These are phyloP conservation scores for Scolanthus callimorphus DNA, from an alignment of 92 coral and sea anemone species.

Conservation along the genomic window DNA sequence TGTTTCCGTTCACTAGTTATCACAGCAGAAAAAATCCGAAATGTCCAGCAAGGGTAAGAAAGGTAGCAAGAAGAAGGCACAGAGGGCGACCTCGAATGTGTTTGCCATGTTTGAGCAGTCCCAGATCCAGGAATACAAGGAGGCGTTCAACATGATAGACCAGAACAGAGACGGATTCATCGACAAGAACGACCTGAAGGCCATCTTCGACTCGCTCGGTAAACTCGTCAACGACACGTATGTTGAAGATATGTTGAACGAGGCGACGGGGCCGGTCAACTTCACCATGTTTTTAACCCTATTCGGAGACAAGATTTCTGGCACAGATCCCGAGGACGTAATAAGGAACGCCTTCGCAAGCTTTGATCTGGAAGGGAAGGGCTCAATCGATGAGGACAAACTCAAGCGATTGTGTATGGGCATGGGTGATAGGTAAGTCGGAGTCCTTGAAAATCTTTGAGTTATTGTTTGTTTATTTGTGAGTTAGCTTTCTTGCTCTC, in stretches of 20 bases:
- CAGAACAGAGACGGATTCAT: slow-evolving; percentile 97
- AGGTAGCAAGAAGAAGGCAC: slow-evolving; percentile 88
- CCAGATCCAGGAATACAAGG: slow-evolving; percentile 98
- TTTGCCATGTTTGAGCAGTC: slow-evolving; percentile 97
- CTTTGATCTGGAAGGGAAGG: slow-evolving; percentile 72
- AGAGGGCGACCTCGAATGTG: slow-evolving; percentile 93
- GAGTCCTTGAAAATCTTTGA: too few relatives aligned
- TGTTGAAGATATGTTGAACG: slow-evolving; percentile 80
- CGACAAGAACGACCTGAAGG: slow-evolving; percentile 84
- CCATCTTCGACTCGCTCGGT: slow-evolving; percentile 88
- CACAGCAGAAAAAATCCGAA: slow-evolving; percentile 4
- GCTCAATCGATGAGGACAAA: slow-evolving; percentile 68
- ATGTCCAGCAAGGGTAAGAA: slow-evolving; percentile 76
- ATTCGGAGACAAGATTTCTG: slow-evolving; percentile 91
- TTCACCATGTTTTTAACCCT: slow-evolving; percentile 95
- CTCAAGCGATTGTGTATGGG: slow-evolving; percentile 68
- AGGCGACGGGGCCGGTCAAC: slow-evolving; percentile 91
- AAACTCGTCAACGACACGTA: slow-evolving; percentile 63
- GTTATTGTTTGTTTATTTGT: neutral
- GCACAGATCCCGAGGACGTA: slow-evolving; percentile 98
- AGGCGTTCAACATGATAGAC: slow-evolving; percentile 98
- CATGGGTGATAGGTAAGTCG: slow-evolving; percentile 87
- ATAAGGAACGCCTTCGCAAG: slow-evolving; percentile 86
- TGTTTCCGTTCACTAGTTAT: neutral
- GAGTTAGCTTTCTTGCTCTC: neutral